phyloP scores from a whole-genome alignment of 2,113 vertebrate species.

The Alaudala cheleensis region DNA sequence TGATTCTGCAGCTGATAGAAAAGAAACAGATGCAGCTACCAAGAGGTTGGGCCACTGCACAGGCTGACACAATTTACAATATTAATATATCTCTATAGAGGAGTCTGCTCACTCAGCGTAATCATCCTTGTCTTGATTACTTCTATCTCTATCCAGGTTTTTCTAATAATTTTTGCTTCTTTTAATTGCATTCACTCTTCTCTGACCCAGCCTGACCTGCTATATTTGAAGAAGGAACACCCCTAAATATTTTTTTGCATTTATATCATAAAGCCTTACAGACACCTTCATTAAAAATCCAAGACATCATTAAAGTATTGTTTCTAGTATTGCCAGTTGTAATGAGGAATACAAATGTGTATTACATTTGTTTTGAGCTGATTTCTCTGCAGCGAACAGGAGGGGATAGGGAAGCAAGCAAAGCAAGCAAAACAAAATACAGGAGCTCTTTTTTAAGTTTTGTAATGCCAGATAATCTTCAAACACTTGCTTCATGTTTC shows the following conservation, averaged over 20 bases:
- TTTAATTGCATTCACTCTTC: not conserved
- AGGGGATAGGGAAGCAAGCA: not conserved
- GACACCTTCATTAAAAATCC: slow-evolving; percentile 1
- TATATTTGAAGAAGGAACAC: not conserved
- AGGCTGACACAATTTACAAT: not conserved
- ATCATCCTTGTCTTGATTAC: not conserved
- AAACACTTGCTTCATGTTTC: not conserved
- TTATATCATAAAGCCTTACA: not conserved
- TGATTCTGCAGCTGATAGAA: slow-evolving; percentile 1
- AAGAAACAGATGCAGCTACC: not conserved
- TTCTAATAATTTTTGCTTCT: not conserved
- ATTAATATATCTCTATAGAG: not conserved
- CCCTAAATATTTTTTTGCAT: not conserved
- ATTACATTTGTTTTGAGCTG: not conserved
- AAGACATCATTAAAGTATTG: not conserved
- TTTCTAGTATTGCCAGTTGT: not conserved
- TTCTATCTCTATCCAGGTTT: not conserved
- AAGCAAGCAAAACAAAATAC: not conserved
- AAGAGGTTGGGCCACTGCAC: not conserved
- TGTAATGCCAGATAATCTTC: not conserved
- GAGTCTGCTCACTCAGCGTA: not conserved
- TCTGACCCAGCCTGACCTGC: not conserved
- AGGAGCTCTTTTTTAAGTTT: too few relatives aligned
- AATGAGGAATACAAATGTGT: not conserved
- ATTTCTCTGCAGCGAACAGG: not conserved